phyloP scores from a whole-genome alignment of 1,140 invertebrate genomes.

The Papilio aristodemus region DNA sequence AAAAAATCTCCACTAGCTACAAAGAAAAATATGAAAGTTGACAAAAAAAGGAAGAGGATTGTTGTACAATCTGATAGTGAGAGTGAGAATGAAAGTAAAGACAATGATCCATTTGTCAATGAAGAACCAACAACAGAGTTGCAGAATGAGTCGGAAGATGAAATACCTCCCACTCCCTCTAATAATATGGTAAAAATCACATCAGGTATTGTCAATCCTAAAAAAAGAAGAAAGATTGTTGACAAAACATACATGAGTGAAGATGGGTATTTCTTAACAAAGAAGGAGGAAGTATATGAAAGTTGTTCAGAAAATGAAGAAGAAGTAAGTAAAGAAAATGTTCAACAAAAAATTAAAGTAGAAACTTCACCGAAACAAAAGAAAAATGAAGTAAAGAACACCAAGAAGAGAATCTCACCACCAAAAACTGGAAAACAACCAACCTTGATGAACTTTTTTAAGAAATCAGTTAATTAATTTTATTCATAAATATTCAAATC shows the following conservation, averaged over 20 bases:
- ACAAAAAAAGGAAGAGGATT: slow-evolving; percentile 71
- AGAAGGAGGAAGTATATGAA: slow-evolving; percentile 74
- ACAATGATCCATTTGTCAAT: slow-evolving; percentile 60
- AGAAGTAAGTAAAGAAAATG: slow-evolving; percentile 43
- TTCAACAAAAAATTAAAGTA: slow-evolving; percentile 44
- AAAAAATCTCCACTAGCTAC: slow-evolving; percentile 48
- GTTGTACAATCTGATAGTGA: slow-evolving; percentile 72
- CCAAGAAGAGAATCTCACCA: slow-evolving; percentile 63
- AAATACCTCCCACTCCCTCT: slow-evolving; percentile 72
- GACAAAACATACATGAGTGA: slow-evolving; percentile 75
- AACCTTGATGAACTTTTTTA: slow-evolving; percentile 70
- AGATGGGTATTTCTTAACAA: slow-evolving; percentile 72
- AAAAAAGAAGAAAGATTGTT: slow-evolving; percentile 69
- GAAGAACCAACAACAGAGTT: slow-evolving; percentile 38
- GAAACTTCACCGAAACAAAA: slow-evolving; percentile 55
- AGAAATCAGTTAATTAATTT: slow-evolving; percentile 48
- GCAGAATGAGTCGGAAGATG: slow-evolving; percentile 66
- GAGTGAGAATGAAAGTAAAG: slow-evolving; percentile 63
- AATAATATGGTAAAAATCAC: slow-evolving; percentile 66
- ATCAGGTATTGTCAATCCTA: slow-evolving; percentile 68
- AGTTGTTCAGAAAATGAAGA: slow-evolving; percentile 70
- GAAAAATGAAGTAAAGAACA: slow-evolving; percentile 39
- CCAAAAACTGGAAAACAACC: slow-evolving; percentile 70
- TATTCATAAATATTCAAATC: slow-evolving; percentile 29
- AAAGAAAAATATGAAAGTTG: slow-evolving; percentile 65